Base-by-base conservation (phyloP, 2,113 vertebrate genomes). In the Copsychus sechellarum region DNA sequence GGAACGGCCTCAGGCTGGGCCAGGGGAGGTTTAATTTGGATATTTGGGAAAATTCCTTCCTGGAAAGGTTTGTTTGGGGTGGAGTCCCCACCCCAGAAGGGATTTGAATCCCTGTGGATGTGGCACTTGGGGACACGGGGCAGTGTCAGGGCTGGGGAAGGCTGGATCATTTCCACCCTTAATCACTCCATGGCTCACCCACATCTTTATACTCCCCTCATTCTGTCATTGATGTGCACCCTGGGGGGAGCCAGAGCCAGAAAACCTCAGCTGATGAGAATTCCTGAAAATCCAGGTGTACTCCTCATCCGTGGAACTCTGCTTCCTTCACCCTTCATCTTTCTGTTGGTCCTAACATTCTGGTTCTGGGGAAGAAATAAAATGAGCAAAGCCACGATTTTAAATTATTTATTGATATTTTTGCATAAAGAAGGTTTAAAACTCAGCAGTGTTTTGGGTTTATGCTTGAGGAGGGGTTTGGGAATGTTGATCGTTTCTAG, bases 291-390 rank as follows among this genome's bases (percentile, higher is more conserved):
- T 38, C 8, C 40, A 25, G 56, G 60, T 29, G 14, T 29, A 4
- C 12, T n/a, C 2, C 0, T n/a, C 72, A 56, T 9, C 48, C n/a
- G 2, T 4, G 28, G 6, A 34, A 21, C 21, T n/a, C 53, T 7
- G 8, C 60, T 69, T 14, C 18, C 45, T 8, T 65, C 29, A 20
- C 12, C 36, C 47, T 34, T 45, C 2, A 3, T n/a, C 53, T 15
- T 48, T 7, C 23, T 48, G 11, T 5, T 23, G 0, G 17, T 77
- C 48, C 58, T 40, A 25, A 77, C 80, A 34, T 9, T 4, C 26
- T 17, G 26, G 12, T 15, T 40, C 48, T 31, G 5, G 13, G 40
- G 42, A 53, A 74, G 34, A 65, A 73, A 67, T 10, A 31, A 54
- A 85, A 54, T 0, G 15, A 31, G 9, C 23, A 60, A 73, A 76